A percentile compares a stretch with the other conserved stretches of the same genome.
phyloP scores from a whole-genome alignment of 1,140 invertebrate species.

The Drosophila arizonae region DNA sequence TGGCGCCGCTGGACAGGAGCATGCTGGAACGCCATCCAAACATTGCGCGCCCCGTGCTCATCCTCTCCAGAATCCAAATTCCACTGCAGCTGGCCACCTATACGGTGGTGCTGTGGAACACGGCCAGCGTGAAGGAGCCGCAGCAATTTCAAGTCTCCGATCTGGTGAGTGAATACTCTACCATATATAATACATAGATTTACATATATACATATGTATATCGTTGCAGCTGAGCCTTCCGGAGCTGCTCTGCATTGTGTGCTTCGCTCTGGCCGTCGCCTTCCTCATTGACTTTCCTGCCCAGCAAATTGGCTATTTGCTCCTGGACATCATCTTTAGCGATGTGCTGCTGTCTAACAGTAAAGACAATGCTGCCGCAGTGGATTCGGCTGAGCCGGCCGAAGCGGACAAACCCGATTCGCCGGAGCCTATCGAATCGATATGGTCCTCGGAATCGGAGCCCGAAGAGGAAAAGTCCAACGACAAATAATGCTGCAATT shows the following conservation, averaged over 20 bases:
- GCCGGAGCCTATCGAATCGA: constrained; percentile 41
- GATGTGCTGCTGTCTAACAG: constrained; percentile 29
- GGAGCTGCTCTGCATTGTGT: constrained; percentile 50
- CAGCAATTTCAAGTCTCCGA: constrained; percentile 54
- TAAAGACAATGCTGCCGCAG: constrained; percentile 6
- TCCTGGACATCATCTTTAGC: constrained; percentile 55
- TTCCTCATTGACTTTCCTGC: constrained; percentile 85
- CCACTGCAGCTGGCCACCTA: constrained; percentile 63
- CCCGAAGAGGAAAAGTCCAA: constrained; percentile 51
- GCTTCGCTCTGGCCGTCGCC: constrained; percentile 82
- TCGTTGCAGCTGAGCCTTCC: constrained; percentile 42
- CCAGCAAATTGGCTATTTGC: constrained; percentile 84
- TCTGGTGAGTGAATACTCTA: constrained; percentile 48
- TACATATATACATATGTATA: neutral
- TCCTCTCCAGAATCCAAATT: constrained; percentile 60
- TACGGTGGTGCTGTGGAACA: constrained; percentile 61
- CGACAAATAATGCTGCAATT: constrained; percentile 34
- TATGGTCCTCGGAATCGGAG: constrained; percentile 60
- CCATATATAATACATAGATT: neutral
- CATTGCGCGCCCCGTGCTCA: constrained; percentile 38
- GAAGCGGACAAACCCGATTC: constrained; percentile 33
- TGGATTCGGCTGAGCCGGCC: constrained; percentile 4
- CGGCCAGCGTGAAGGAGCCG: constrained; percentile 55
- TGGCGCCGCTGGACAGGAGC: constrained; percentile 47
- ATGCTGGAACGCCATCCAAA: constrained; percentile 31